Evolutionary conservation across 2,113 vertebrate species (phyloP).

Genomic region (Callorhinus ursinus): DNA sequence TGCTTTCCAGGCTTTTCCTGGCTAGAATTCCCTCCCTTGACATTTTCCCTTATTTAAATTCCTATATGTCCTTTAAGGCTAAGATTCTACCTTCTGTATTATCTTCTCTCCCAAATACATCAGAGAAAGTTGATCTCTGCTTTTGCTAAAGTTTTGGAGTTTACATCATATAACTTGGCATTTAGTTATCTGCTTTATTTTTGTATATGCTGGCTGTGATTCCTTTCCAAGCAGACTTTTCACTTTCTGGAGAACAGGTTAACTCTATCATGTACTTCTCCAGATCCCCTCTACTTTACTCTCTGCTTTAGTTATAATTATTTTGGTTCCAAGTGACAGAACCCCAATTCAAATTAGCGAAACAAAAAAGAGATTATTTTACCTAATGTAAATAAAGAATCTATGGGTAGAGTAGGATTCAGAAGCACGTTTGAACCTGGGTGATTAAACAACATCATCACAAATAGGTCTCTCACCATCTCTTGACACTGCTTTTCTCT

Average conservation of each 20-base stretch:
- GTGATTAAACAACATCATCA: neutral
- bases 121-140: conserved; percentile 37
- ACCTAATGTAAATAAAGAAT: neutral
- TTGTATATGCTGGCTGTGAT: neutral
- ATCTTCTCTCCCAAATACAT: neutral
- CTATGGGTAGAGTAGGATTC: neutral
- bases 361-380: neutral
- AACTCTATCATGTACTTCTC: neutral
- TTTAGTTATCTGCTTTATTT: conserved; percentile 5
- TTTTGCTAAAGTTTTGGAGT: neutral
- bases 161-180: neutral
- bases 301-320: conserved; percentile 1
- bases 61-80: neutral
- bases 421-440: neutral
- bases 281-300: neutral
- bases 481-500: neutral
- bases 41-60: conserved; percentile 38
- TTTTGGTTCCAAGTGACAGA: conserved; percentile 33
- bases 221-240: neutral
- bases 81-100: neutral
- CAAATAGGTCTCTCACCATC: neutral
- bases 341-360: conserved; percentile 25
- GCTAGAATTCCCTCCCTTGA: neutral
- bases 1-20: neutral
- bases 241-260: conserved; percentile 3